Evolutionary conservation across 35 echinoderm and acorn worm genomes (phyloP).

Genomic region (Hemicentrotus pulcherrimus): DNA sequence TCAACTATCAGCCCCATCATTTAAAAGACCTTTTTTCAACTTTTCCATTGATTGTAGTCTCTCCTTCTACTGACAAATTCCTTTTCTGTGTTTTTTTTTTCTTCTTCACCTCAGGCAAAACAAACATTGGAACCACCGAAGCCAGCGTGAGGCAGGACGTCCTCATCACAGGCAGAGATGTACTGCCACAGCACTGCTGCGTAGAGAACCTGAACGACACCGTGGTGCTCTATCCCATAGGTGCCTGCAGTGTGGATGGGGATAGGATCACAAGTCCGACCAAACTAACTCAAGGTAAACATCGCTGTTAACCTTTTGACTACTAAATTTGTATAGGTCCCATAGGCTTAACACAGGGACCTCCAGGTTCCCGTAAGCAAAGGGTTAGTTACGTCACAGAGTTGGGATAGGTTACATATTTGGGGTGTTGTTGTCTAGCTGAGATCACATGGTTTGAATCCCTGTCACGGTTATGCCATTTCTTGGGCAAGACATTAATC

Average conservation of each 20-base stretch:
- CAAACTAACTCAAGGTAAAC: slow-evolving; percentile 85
- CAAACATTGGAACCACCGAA: slow-evolving; percentile 67
- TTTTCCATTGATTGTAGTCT: no score
- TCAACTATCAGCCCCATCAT: no score
- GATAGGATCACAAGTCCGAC: slow-evolving; percentile 68
- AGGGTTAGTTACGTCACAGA: no score
- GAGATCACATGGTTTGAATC: no score
- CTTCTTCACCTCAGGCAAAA: slow-evolving; percentile 63
- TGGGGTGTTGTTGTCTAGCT: no score
- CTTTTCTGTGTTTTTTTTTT: background rate
- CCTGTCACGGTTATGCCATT: no score
- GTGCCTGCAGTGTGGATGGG: slow-evolving; percentile 76
- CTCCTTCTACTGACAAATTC: background rate
- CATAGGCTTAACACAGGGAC: no score
- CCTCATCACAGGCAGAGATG: slow-evolving; percentile 72
- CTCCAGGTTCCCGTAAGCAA: no score
- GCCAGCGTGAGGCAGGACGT: slow-evolving; percentile 73
- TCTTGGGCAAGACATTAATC: no score
- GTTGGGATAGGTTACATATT: no score
- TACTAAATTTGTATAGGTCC: no score
- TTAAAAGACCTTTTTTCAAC: no score
- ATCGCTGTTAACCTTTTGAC: background rate
- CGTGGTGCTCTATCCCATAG: slow-evolving; percentile 83
- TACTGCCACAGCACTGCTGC: slow-evolving; percentile 80
- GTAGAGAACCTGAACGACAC: slow-evolving; percentile 86